Conservation (phyloP, 2,888 invertebrate genomes). For the Eugnorisma glareosa region DNA sequence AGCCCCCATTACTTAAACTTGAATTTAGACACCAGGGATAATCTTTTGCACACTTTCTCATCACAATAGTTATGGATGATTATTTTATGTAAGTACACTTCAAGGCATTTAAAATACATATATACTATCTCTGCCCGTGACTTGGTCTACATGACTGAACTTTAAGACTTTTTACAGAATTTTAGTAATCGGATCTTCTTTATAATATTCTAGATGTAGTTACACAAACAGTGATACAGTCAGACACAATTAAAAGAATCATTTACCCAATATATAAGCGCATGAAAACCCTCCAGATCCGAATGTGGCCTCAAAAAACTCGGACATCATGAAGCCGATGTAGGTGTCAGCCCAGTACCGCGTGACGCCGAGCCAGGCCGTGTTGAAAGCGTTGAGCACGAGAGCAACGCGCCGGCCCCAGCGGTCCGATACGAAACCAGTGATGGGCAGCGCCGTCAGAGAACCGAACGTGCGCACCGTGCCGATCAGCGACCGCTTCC, state of each 20-base stretch:
- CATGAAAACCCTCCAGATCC: constrained; percentile 93
- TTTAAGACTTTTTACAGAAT: background rate
- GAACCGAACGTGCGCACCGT: constrained; percentile 93
- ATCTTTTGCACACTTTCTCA: constrained; percentile 8
- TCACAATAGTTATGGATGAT: no score
- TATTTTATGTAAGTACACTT: no score
- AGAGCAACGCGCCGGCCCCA: constrained; percentile 92
- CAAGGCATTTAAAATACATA: background rate
- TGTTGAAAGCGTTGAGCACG: constrained; percentile 89
- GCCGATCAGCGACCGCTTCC: constrained; percentile 93
- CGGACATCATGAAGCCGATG: constrained; percentile 91
- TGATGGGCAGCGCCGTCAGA: constrained; percentile 92
- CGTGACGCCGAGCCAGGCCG: constrained; percentile 91
- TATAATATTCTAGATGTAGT: background rate
- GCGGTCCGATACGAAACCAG: constrained; percentile 93
- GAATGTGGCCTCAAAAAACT: constrained; percentile 92
- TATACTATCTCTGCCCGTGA: background rate
- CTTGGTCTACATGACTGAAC: background rate
- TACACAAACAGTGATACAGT: background rate
- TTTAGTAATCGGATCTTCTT: background rate
- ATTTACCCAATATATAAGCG: constrained; percentile 92
- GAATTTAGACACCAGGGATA: background rate
- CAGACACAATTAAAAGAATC: background rate
- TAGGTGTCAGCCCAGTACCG: constrained; percentile 91
- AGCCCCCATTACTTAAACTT: background rate